Evolutionary conservation across 2,113 vertebrate genomes (phyloP), one percentile per base, ranked within the genome.

Genomic region (Pithys albifrons): DNA sequence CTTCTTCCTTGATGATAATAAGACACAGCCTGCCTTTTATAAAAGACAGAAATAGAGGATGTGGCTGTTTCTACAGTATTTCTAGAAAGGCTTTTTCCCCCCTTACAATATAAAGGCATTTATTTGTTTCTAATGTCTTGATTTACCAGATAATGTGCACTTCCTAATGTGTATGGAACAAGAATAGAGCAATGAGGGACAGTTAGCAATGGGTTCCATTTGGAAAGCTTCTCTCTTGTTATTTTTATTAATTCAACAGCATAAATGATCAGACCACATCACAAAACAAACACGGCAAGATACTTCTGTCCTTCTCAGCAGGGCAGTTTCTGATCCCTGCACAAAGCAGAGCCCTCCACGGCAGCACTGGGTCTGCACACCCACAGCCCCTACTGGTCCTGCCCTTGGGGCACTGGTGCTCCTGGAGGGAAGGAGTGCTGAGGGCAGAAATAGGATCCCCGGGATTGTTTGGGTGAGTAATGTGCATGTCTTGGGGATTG

Each of bases 1-100:
- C 91, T 91, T 93, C 90, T 92, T 90, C 33, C 88, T 94, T 95
- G 88, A 86, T 88, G 91, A 77, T 88, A 94, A 91, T 88, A 91
- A 89, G 83, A 82, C 88, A 94, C 79, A 95, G 82, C 45, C 90
- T 88, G 92, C 80, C 85, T 90, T 94, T 91, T 83, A 74, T 55
- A 74, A 81, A 73, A 74, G 81, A 43, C 93, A 95, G 82, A 83
- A 83, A 95, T 71, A 92, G 85, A 86, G 76, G 86, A 92, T 81
- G 77, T 57, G 88, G 88, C 81, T 86, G 83, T 91, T 93, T 86
- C 88, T 85, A 57, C 83, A 77, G 58, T 69, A 89, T 92, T 96
- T 94, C 85, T 80, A 85, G 82, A 91, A 88, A 87, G 54, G 31
- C 7, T 35, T 48, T 41, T 43, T 39, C 5, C 10, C 2, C 2